Base-by-base conservation (phyloP, 2,888 invertebrate genomes). In the Lissocephala sabroskyi region DNA sequence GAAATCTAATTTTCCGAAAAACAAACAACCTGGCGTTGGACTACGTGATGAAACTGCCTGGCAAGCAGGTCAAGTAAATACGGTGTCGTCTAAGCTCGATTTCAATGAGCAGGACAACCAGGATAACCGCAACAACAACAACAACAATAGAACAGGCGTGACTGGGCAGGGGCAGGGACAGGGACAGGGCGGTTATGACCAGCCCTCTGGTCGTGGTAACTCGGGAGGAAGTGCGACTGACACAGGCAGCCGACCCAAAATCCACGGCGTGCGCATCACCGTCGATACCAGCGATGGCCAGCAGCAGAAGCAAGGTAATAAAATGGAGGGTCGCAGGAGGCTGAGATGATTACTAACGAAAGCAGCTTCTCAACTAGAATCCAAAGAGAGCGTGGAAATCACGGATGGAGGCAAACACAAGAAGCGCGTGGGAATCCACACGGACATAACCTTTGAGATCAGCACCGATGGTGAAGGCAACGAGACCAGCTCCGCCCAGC, bases 401-500 rank as follows among this genome's bases (percentile, higher is more conserved):
- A 79, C 82, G 32, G 84, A 84, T 43, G 66, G 67, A 54, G 80
- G 81, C 40, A 84, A 82, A 45, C 81, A 79, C 49, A 83, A 80
- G 65, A 85, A 84, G 62, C 81, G 79, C 41, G 82, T 85, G 52
- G 85, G 85, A 43, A 84, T 85, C 53, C 83, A 84, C 52, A 85
- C 85, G 7, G 85, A 85, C 57, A 84, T 85, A 49, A 85, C 85
- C 51, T 85, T 85, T 52, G 85, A 85, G 55, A 82, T 85, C 48
- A 80, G 82, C 16, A 81, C 82, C 16, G 82, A 80, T 36, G 74
- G 74, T 37, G 80, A 79, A 17, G 67, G 55, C 2, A 85, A 84
- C 61, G 76, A 76, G 41, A 82, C 84, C 4, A 84, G 70, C 35
- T 70, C 79, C 1, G 78, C 76, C 17, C 81, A 82, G 36, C 74